Percentiles rank a stretch among this genome's conserved stretches.
Evolutionary conservation across 2,797 vertebrate species (phyloP).

Genomic region (Benthosema pterotum): DNA sequence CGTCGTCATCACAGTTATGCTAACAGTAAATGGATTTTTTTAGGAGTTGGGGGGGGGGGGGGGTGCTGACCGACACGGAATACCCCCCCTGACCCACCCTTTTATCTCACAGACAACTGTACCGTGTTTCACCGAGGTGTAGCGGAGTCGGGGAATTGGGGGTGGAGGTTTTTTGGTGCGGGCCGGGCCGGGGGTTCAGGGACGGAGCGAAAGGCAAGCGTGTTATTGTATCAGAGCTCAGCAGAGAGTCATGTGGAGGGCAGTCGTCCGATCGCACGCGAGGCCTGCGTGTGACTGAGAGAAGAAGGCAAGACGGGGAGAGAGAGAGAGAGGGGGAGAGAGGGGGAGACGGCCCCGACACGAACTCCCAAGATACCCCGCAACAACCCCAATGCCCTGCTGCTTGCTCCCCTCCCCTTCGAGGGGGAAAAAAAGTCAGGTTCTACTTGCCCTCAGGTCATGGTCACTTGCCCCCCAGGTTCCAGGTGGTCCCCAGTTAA

Average conservation of each 20-base stretch:
- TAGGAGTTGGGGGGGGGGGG: slow-evolving; percentile 36
- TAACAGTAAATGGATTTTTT: slow-evolving; percentile 63
- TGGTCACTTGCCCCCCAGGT: too few relatives aligned
- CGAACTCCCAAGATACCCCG: slow-evolving; percentile 36
- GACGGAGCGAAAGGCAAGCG: slow-evolving; percentile 71
- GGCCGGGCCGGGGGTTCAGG: slow-evolving; percentile 49
- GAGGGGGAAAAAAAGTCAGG: background rate
- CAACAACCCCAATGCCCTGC: slow-evolving; percentile 26
- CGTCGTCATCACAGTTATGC: slow-evolving; percentile 75
- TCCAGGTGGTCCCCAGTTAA: too few relatives aligned
- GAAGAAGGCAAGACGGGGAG: slow-evolving; percentile 53
- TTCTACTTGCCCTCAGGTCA: too few relatives aligned
- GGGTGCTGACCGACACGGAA: slow-evolving; percentile 50
- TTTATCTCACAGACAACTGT: slow-evolving; percentile 56
- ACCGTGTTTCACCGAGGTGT: slow-evolving; percentile 58
- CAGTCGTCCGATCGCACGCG: slow-evolving; percentile 78
- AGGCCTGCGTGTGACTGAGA: slow-evolving; percentile 64
- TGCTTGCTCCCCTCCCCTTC: slow-evolving; percentile 49
- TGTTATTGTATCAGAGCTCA: slow-evolving; percentile 81
- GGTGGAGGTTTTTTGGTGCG: slow-evolving; percentile 26
- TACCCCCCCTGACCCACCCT: slow-evolving; percentile 45
- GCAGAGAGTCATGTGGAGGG: slow-evolving; percentile 77
- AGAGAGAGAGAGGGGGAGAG: slow-evolving; percentile 42
- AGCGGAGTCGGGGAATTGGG: slow-evolving; percentile 36
- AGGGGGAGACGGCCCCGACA: slow-evolving; percentile 40